phyloP scores from a whole-genome alignment of 2,888 invertebrate genomes.

The Pseudococcus jackbeardsleyi region DNA sequence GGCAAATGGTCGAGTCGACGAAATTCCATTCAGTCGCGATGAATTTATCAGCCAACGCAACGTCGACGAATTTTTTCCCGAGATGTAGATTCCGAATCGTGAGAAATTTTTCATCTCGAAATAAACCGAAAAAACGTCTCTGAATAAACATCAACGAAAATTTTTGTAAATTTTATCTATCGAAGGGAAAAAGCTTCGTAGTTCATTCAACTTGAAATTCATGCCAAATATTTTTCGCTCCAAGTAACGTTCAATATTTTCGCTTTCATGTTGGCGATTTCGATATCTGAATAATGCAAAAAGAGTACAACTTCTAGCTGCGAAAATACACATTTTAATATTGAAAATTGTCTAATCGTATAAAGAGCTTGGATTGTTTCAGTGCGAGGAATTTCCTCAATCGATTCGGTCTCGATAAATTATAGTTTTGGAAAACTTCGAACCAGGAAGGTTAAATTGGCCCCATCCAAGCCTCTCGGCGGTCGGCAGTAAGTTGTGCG shows the following conservation, averaged over 20 bases:
- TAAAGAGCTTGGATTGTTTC: background rate
- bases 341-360: background rate
- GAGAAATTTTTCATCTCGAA: background rate
- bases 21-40: background rate
- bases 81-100: background rate
- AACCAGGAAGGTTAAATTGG: background rate
- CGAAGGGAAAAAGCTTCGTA: background rate
- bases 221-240: slow-evolving; percentile 21
- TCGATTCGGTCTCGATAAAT: background rate
- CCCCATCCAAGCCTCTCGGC: slow-evolving; percentile 14
- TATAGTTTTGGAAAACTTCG: background rate
- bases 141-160: background rate
- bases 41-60: background rate
- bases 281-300: background rate
- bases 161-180: background rate
- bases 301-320: background rate
- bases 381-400: background rate
- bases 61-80: background rate
- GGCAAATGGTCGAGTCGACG: background rate
- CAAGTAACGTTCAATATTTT: slow-evolving; percentile 1
- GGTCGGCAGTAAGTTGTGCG: slow-evolving; percentile 34
- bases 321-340: background rate
- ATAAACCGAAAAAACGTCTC: background rate
- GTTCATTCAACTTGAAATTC: slow-evolving; percentile 24
- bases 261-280: slow-evolving; percentile 1